Conservation (phyloP, 2,888 invertebrate species). For the Globia sparganii region DNA sequence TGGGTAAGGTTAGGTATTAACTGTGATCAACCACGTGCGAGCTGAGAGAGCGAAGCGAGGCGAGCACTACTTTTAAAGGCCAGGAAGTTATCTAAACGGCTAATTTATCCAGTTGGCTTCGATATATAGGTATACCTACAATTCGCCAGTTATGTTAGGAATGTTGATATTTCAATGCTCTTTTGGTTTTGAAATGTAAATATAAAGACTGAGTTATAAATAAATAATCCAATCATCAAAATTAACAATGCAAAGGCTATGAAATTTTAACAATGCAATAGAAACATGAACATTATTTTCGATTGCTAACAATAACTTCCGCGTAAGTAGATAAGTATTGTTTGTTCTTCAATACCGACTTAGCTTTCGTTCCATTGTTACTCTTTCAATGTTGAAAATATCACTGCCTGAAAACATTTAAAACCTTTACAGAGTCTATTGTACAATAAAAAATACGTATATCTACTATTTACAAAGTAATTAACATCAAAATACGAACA, state of each 20-base stretch:
- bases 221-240: background rate
- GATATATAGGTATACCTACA: too few relatives aligned
- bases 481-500: background rate
- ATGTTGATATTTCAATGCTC: background rate
- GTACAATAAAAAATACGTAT: background rate
- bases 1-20: too few relatives aligned
- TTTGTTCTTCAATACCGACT: background rate
- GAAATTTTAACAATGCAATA: background rate
- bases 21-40: too few relatives aligned
- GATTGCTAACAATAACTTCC: background rate
- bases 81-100: too few relatives aligned
- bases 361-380: background rate
- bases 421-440: too few relatives aligned
- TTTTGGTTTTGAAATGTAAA: too few relatives aligned
- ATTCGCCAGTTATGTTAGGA: background rate
- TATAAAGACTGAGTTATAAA: background rate
- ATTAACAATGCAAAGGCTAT: too few relatives aligned
- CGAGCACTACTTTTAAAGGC: too few relatives aligned
- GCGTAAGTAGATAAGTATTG: background rate
- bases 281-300: background rate
- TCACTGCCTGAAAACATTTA: background rate
- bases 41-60: too few relatives aligned
- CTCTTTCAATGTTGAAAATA: background rate
- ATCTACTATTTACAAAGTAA: background rate
- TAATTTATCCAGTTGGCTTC: too few relatives aligned